Evolutionary conservation across 2,888 invertebrate genomes (phyloP).

Genomic region (Rotaria magnacalcarata): DNA sequence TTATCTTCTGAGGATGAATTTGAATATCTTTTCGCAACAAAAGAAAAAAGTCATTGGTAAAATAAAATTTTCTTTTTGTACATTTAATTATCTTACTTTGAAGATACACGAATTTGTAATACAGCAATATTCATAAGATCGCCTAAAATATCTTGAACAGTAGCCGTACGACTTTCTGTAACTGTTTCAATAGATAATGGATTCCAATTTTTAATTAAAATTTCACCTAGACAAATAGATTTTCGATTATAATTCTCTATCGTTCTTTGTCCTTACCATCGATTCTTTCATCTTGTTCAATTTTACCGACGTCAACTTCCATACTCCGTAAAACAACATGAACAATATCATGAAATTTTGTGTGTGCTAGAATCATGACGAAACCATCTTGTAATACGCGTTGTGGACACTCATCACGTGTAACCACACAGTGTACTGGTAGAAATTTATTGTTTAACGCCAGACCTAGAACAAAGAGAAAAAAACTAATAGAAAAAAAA

Average conservation of each 20-base stretch:
- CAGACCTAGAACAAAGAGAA: not conserved
- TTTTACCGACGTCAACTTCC: conserved; percentile 35
- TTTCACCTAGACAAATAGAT: conserved; percentile 67
- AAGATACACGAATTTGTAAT: conserved; percentile 66
- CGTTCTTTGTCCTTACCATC: not conserved
- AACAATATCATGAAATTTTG: conserved; percentile 30
- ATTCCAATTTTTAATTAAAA: conserved; percentile 95
- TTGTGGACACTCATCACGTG: conserved; percentile 26
- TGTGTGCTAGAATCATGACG: conserved; percentile 11
- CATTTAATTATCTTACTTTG: not conserved
- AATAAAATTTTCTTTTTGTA: not conserved
- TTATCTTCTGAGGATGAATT: not conserved
- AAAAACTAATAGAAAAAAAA: not conserved
- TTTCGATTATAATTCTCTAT: too few species aligned
- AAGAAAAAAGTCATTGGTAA: too few species aligned
- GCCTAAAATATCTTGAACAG: conserved; percentile 86
- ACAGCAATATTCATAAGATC: conserved; percentile 86
- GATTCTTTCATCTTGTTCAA: conserved; percentile 14
- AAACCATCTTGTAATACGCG: conserved; percentile 31
- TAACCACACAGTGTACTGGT: conserved; percentile 4
- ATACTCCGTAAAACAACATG: not conserved
- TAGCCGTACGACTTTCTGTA: conserved; percentile 81
- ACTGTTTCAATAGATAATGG: conserved; percentile 86
- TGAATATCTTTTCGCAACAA: not conserved
- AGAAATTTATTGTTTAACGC: conserved; percentile 29